These are phyloP conservation scores for Procambarus virginalis DNA, from an alignment of 1,140 invertebrate genomes.

Conservation along the genomic window DNA sequence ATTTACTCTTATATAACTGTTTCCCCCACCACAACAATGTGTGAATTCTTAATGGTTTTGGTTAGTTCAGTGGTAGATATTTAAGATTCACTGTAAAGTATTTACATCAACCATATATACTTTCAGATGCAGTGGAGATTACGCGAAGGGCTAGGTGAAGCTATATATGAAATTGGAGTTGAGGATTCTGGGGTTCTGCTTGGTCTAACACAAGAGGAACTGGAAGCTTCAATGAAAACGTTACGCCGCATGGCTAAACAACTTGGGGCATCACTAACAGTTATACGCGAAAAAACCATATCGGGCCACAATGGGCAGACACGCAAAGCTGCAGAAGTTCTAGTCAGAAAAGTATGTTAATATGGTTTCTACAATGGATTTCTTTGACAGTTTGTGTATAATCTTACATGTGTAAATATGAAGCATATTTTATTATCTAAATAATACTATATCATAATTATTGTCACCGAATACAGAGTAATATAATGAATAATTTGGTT, in stretches of 20 bases:
- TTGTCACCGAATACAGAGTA: too few species aligned
- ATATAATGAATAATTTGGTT: neutral
- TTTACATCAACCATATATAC: too few species aligned
- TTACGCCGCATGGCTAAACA: conserved; percentile 89
- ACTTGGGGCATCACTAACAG: conserved; percentile 85
- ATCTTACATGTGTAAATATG: neutral
- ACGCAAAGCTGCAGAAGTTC: conserved; percentile 85
- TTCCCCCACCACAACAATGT: too few species aligned
- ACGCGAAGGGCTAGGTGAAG: conserved; percentile 91
- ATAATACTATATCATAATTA: too few species aligned
- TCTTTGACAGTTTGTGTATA: neutral
- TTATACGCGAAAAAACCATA: conserved; percentile 80
- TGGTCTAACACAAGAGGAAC: conserved; percentile 86
- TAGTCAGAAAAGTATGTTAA: conserved; percentile 86
- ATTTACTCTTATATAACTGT: too few species aligned
- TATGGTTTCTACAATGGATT: neutral
- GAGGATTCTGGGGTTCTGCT: conserved; percentile 92
- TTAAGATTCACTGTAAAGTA: too few species aligned
- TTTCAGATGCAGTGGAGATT: conserved; percentile 89
- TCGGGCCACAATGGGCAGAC: conserved; percentile 73
- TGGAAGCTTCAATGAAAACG: conserved; percentile 87
- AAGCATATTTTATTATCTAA: too few species aligned
- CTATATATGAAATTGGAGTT: conserved; percentile 97
- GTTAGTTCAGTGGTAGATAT: too few species aligned
- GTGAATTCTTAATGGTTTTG: too few species aligned